These are phyloP conservation scores for Vespertilio murinus DNA, from an alignment of 2,797 vertebrate genomes.

Conservation along the genomic window DNA sequence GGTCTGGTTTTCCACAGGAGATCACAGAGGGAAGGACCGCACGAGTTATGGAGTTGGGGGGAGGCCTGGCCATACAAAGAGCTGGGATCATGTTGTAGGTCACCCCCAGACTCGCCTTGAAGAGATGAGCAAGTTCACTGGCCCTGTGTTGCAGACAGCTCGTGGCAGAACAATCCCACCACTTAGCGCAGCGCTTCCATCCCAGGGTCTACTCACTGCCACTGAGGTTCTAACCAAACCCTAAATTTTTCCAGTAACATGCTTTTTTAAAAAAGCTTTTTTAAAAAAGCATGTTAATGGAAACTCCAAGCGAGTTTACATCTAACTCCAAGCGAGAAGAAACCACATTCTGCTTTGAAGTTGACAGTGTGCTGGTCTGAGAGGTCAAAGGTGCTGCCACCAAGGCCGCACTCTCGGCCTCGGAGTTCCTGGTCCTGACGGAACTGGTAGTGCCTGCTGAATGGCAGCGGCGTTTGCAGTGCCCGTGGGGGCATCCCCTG, in stretches of 20 bases:
- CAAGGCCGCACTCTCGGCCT: neutral
- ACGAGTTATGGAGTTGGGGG: neutral
- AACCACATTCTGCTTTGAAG: neutral
- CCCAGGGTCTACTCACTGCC: neutral
- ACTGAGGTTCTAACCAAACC: neutral
- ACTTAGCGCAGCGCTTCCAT: neutral
- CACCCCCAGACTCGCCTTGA: neutral
- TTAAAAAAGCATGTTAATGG: neutral
- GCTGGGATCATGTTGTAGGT: neutral
- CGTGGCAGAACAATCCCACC: neutral
- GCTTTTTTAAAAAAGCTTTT: too few relatives aligned
- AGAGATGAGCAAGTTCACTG: neutral
- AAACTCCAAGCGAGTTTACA: neutral
- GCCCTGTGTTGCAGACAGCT: neutral
- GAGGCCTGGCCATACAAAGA: neutral
- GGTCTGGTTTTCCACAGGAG: neutral
- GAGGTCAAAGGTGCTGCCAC: neutral
- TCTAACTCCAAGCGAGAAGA: neutral
- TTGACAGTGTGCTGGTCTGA: neutral
- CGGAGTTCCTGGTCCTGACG: neutral
- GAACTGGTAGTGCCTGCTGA: neutral
- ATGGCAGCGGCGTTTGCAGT: neutral
- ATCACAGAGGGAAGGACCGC: neutral
- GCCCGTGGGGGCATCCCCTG: neutral
- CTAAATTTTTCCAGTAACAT: neutral